A percentile compares a stretch with the other conserved stretches of the same genome.
phyloP scores from a whole-genome alignment of 2,888 invertebrate genomes.

The Hanleya hanleyi region DNA sequence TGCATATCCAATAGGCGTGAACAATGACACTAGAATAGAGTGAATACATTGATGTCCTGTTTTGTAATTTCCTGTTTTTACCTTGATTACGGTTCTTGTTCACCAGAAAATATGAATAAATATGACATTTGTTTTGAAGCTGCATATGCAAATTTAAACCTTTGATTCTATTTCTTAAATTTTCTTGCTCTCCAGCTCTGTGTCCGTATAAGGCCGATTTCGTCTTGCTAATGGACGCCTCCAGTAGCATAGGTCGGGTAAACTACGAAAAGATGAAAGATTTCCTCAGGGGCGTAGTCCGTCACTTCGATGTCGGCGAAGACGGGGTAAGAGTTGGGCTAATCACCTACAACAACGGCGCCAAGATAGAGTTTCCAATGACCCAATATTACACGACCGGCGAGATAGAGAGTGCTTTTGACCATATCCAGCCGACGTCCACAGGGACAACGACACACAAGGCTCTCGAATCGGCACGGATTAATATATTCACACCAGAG shows the following conservation, averaged over 20 bases:
- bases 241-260: slow-evolving; percentile 3
- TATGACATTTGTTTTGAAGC: too few species aligned
- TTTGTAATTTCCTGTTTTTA: too few species aligned
- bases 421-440: not conserved
- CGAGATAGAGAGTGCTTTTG: not conserved
- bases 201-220: slow-evolving; percentile 13
- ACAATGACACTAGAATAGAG: too few species aligned
- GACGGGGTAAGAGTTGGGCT: slow-evolving; percentile 10
- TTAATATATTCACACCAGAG: not conserved
- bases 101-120: too few species aligned
- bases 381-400: not conserved
- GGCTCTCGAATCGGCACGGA: slow-evolving; percentile 6
- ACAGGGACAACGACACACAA: not conserved
- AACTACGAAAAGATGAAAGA: slow-evolving; percentile 11
- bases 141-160: too few species aligned
- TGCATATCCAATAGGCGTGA: too few species aligned
- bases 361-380: slow-evolving; percentile 4
- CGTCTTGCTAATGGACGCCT: slow-evolving; percentile 22
- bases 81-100: too few species aligned
- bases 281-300: slow-evolving; percentile 11
- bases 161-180: too few species aligned
- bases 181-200: not conserved
- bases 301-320: slow-evolving; percentile 3
- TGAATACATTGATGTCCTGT: too few species aligned
- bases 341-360: not conserved